Evolutionary conservation across 2,113 vertebrate genomes (phyloP).

Genomic region (Clarias gariepinus): DNA sequence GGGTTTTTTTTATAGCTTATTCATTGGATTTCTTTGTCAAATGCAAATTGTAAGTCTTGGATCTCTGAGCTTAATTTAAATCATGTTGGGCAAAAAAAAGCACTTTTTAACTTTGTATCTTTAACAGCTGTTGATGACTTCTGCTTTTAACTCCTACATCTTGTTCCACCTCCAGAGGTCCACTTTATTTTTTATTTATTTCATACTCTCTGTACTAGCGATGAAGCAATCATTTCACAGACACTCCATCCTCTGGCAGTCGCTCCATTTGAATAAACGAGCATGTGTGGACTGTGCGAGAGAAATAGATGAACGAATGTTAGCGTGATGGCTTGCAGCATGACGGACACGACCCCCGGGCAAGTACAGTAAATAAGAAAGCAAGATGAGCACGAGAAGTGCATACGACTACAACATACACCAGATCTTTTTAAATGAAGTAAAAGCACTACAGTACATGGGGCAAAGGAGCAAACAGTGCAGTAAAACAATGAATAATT

Average conservation of each 20-base stretch:
- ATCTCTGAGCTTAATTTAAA: background rate
- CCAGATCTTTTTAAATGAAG: background rate
- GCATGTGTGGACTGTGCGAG: conserved; percentile 3
- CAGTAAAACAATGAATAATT: no score
- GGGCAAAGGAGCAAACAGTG: background rate
- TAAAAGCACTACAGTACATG: background rate
- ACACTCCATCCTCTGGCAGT: conserved; percentile 3
- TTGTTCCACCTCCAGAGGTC: conserved; percentile 12
- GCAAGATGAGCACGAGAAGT: background rate
- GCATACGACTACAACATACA: background rate
- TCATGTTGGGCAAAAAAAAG: background rate
- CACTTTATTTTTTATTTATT: conserved; percentile 20
- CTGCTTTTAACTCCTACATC: background rate
- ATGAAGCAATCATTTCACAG: conserved; percentile 21
- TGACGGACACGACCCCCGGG: background rate
- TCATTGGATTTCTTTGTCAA: background rate
- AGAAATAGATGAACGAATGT: conserved; percentile 11
- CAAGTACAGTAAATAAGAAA: background rate
- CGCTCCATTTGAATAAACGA: conserved; percentile 26
- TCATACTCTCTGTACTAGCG: background rate
- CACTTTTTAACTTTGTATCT: background rate
- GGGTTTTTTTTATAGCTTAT: background rate
- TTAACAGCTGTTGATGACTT: background rate
- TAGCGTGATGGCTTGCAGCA: conserved; percentile 13
- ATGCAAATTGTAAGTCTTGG: background rate